Base-by-base conservation (phyloP, 2,888 invertebrate species). In the Polydrusus cervinus region DNA sequence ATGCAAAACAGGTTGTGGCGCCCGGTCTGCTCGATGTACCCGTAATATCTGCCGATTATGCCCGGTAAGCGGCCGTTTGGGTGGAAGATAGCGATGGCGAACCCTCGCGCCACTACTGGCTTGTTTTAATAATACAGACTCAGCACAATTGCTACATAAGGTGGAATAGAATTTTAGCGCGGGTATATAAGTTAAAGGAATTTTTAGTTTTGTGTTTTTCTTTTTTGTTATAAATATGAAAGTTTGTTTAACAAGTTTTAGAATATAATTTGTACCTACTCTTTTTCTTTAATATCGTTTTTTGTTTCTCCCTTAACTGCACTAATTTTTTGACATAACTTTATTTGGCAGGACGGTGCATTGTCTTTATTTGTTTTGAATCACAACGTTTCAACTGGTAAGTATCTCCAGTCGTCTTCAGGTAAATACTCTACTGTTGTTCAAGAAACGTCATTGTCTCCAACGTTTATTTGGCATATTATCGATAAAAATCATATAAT, bases 41-140 rank as follows among this genome's bases (percentile, higher is more conserved):
- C 57, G 69, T 69, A 67, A 67, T 67, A 67, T 67, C 73, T 25
- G 67, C 67, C 66, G 66, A 73, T 67, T 67, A 73, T 66, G 47
- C 72, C 47, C 72, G 67, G 67, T 67, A 51, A 67, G 60, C 69
- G 69, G 60, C 57, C 57, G 67, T 64, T 71, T 71, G 64, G 62
- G 53, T 40, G 64, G 20, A 57, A 53, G 71, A 51, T 25, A 51
- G 70, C 70, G 61, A 70, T 47, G 61, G 70, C 45, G 65, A 51
- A 66, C 25, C 49, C 57, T 49, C 30, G 61, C 65, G 45, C 49
- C 65, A 45, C 55, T 40, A 38, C 49, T 60, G 51, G 40, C 47
- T 38, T 65, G 65, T 74, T 74, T 74, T 74, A 74, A 74, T 74
- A 74, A 74, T 74, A 74, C 64, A 68, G 60, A 68, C 57, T 74